Base-by-base conservation (phyloP, 2,888 invertebrate genomes). In the Caenorhabditis imperialis region DNA sequence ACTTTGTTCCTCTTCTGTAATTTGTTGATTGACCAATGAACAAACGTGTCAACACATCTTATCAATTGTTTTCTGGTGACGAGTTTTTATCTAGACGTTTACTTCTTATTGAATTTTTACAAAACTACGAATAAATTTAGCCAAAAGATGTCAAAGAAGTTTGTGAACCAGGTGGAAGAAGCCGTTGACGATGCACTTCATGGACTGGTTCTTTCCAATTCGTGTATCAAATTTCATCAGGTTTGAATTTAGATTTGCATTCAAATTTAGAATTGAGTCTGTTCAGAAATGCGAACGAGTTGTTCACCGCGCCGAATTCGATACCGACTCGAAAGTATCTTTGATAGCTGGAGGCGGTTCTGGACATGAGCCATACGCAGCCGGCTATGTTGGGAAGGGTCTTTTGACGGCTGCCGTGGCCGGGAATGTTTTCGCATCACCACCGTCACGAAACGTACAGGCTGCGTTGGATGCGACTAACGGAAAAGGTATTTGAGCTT, bases 401-500 rank as follows among this genome's bases (percentile, higher is more conserved):
- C 92, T 94, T 92, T 88, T 95, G 77, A 92, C 93, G 18, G 94
- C 92, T 0, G 92, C 92, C 0, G 92, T 94, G 1, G 89, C 92
- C 14, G 94, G 94, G 0, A 91, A 92, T 0, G 91, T 94, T 42
- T 94, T 93, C 88, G 92, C 94, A 0, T 93, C 93, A 0, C 94
- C 94, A 0, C 92, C 93, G 0, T 91, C 93, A 0, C 90, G 90
- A 1, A 90, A 92, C 75, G 92, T 94, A 14, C 89, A 92, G 0
- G 91, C 92, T 33, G 92, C 92, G 0, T 91, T 94, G 25, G 70
- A 82, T 35, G 75, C 33, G 2, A 75, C 78, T 3, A 74, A 69
- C 16, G 60, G 65, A n/a, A 40, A 69, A 35, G 77, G 78, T 78
- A 45, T 12, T 16, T 8, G 1, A 25, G 16, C 22, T n/a, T 22